Evolutionary conservation across 2,888 invertebrate genomes (phyloP), one percentile per base, ranked within the genome.

Genomic region (Danaus chrysippus): DNA sequence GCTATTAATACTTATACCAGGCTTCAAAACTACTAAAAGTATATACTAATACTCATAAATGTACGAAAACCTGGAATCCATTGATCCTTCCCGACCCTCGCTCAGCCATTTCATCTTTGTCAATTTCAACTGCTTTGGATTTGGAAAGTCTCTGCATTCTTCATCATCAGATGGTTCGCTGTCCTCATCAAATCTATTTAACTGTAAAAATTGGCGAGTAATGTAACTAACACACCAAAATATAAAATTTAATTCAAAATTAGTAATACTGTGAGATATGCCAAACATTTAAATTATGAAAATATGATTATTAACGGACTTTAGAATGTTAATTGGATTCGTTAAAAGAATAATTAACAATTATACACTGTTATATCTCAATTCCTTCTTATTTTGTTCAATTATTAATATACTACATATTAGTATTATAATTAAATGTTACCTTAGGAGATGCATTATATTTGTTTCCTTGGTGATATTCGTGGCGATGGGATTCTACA

Each of bases 91-190:
- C 17, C 76, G 76, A 12, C 76, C 77, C 71, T 88, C 87, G 12
- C 82, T 81, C 1, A 90, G 79, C 89, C 90, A 90, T 67, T 84
- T 87, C 85, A 86, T 87, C 77, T 84, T 85, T 0, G 88, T 89
- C 46, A 88, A 68, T 70, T 84, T 83, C 3, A 89, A 69, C 56
- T 86, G 71, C 62, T 83, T 87, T 10, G 84, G 81, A 56, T 83
- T 84, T 10, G 52, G 59, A 42, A 57, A 61, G 10, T 52, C 56
- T 52, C 57, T 44, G 6, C 11, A n/a, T 52, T 55, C 67, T 54
- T 65, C 64, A 10, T 13, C 42, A 17, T 64, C 62, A 11, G 61
- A 61, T 54, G 46, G 10, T 17, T 63, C 60, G 23, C 46, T 58
- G 49, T 62, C 60, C 11, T 64, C 55, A 13, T 63, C 55, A 46